Base-by-base conservation (phyloP, 2,888 invertebrate species). In the Ophion slaviceki region DNA sequence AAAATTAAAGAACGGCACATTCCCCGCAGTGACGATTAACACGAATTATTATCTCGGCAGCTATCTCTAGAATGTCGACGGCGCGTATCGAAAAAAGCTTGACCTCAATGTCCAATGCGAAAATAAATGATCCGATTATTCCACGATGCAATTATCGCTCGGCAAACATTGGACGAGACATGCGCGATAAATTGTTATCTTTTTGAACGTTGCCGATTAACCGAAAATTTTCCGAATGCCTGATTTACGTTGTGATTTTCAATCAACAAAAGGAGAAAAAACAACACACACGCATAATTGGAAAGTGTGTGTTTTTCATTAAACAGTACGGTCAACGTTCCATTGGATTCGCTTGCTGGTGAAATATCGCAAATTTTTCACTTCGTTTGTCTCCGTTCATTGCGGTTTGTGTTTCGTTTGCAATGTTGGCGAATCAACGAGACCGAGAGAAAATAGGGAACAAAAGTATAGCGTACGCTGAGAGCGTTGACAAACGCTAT, bases 401-500 rank as follows among this genome's bases (percentile, higher is more conserved):
- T 77, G 80, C 53, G 77, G 80, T 71, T 67, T 53, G 53, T 68
- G 72, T 72, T 80, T 77, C 77, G 80, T 84, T 84, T 80, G 77
- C 80, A 84, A 84, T 80, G 67, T 71, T 72, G 74, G 68, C 72
- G 77, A 77, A 80, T 84, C 76, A 77, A 84, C 67, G 76, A 72
- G 71, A 72, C 59, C 47, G 74, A 75, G 61, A 61, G 77, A 80
- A 72, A 64, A 84, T 59, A 72, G 53, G 24, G 14, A 53, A 57
- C 32, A 74, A 70, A 77, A 57, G 76, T 24, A 70, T n/a, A 59
- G 32, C 6, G 45, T 17, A 57, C 40, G 74, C 53, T 72, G 68
- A 64, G 40, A 72, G 70, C 75, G 72, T 71, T 47, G 71, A 80
- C 47, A 70, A 70, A 75, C 32, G 57, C 66, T 68, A 74, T 57